Base-by-base conservation (phyloP, 2,113 vertebrate species). In the Cisticola juncidis region DNA sequence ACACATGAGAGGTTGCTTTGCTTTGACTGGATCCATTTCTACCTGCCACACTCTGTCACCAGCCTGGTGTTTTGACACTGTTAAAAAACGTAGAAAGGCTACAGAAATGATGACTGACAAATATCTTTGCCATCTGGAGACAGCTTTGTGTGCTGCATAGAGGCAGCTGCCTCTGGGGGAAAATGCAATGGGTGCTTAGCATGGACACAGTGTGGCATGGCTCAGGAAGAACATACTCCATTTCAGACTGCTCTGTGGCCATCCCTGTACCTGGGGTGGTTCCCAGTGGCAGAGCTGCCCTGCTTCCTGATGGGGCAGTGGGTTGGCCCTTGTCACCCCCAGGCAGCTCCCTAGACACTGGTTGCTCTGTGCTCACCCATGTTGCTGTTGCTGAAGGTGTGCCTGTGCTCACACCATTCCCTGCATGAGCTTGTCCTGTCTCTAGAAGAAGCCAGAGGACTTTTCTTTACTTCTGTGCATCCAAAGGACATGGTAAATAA, bases 121-220 rank as follows among this genome's bases (percentile, higher is more conserved):
- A 50, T 29, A 38, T 44, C 48, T 86, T 71, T 68, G 35, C 40
- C 36, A 54, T 22, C 38, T 90, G 66, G 22, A 91, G 17, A 36
- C 12, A 71, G 50, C 20, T 68, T 25, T 94, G 40, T 0, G 0
- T 50, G 42, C 53, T 70, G 22, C 16, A 14, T 12, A 68, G 57
- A 56, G 17, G 42, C 35, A 79, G 21, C 24, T n/a, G 28, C 36
- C 1, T 0, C 74, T 26, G 22, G 22, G 33, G 44, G 42, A 58
- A 65, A 73, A 62, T 0, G 2, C 31, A 54, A 17, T 0, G 0
- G 9, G 16, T 81, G 6, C n/a, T 61, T 61, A 54, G 9, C 0
- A 4, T 53, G 79, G 45, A 53, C 31, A 17, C 9, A 66, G 20
- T 3, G 25, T 0, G 0, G 6, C 23, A 12, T 8, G 23, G 35